phyloP scores from a whole-genome alignment of 2,113 vertebrate species.

The Mobula hypostoma region DNA sequence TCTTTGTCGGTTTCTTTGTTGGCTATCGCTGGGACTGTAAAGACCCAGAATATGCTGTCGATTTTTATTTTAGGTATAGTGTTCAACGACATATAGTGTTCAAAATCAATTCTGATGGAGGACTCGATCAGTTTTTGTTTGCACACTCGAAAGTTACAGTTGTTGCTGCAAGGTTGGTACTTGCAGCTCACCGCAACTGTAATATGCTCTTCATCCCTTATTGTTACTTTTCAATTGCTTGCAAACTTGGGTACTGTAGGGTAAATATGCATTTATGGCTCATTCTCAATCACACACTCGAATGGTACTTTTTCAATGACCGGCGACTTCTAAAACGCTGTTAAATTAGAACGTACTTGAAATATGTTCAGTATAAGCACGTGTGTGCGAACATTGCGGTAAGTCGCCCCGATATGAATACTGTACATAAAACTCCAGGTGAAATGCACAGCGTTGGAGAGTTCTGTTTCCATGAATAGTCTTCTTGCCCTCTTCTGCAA shows the following conservation, averaged over 20 bases:
- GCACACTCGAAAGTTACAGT: not conserved
- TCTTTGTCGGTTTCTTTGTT: too few relatives aligned
- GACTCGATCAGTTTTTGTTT: too few relatives aligned
- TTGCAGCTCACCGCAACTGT: not conserved
- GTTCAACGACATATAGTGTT: not conserved
- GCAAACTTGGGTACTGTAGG: not conserved
- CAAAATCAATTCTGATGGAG: not conserved
- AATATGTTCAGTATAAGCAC: too few relatives aligned
- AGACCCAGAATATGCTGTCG: not conserved
- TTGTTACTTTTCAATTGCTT: not conserved
- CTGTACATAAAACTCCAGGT: not conserved
- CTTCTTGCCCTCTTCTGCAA: not conserved
- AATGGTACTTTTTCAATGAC: not conserved
- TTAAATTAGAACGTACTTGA: too few relatives aligned
- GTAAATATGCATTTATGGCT: not conserved
- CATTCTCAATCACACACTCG: not conserved
- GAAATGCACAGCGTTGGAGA: not conserved
- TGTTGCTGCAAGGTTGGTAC: not conserved
- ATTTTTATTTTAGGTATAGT: not conserved
- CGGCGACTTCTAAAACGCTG: not conserved
- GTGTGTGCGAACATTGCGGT: not conserved
- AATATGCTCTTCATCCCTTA: not conserved
- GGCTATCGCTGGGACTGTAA: too few relatives aligned
- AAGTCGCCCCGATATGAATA: not conserved
- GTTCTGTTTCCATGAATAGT: not conserved